Evolutionary conservation across 2,888 invertebrate genomes (phyloP).

Genomic region (Oscheius sp.): DNA sequence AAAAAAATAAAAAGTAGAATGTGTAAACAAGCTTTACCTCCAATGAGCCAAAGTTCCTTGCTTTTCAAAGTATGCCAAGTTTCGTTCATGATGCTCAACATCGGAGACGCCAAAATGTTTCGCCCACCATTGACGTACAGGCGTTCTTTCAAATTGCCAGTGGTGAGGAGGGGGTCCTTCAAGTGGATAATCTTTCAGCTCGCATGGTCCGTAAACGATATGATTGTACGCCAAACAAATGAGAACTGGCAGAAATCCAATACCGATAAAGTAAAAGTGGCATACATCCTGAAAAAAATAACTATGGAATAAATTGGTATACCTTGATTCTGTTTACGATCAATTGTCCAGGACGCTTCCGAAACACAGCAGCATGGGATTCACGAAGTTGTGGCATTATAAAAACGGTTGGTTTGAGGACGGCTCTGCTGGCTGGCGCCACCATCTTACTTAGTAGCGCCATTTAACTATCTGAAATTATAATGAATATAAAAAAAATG

Average conservation of each 20-base stretch:
- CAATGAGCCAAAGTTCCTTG: conserved; percentile 66
- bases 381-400: conserved; percentile 51
- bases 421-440: conserved; percentile 40
- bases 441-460: conserved; percentile 57
- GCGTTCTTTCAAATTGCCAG: conserved; percentile 72
- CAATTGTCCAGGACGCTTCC: conserved; percentile 68
- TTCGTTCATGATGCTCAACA: conserved; percentile 62
- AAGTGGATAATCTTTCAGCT: conserved; percentile 66
- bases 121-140: conserved; percentile 65
- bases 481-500: not conserved
- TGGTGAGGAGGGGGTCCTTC: conserved; percentile 67
- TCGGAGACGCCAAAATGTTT: conserved; percentile 63
- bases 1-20: conserved; percentile 13
- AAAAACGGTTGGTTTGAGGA: conserved; percentile 42
- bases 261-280: conserved; percentile 70
- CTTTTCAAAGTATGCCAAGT: conserved; percentile 66
- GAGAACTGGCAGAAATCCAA: conserved; percentile 65
- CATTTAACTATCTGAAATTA: conserved; percentile 40
- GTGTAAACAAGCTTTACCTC: conserved; percentile 62
- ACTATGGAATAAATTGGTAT: not conserved
- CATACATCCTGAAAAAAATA: conserved; percentile 54
- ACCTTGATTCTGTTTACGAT: conserved; percentile 69
- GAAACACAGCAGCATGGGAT: conserved; percentile 67
- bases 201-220: conserved; percentile 63
- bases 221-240: conserved; percentile 59